Base-by-base conservation (phyloP, 2,113 vertebrate genomes). In the Entelurus aequoreus region DNA sequence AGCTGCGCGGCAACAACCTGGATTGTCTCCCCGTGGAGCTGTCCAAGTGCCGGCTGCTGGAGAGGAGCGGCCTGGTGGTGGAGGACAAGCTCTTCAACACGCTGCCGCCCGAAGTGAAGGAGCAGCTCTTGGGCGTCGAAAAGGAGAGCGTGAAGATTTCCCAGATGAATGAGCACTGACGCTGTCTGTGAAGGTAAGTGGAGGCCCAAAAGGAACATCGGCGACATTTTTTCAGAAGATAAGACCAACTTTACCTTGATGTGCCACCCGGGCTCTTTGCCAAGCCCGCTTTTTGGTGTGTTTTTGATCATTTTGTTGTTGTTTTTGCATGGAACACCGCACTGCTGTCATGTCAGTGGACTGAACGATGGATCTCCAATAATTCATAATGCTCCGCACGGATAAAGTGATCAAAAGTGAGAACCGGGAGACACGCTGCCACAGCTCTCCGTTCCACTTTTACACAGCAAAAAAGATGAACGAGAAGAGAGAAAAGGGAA, bases 41-140 rank as follows among this genome's bases (percentile, higher is more conserved):
- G 63, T 94, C 94, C 2, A 95, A 99, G 54, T 99, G 97, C 71
- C 89, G 92, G 0, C 89, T 94, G 79, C 92, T 99, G 6, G 96
- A 94, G 79, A 93, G 93, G 77, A 94, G 92, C 0, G 93, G 94
- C 16, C 90, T 99, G 0, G 93, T 97, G 61, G 97, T 99, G 28
- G 97, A 98, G 77, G 96, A 99, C 78, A 94, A 94, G 80, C 87
- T 99, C 13, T 96, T 99, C 84, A 97, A 92, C 88, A 97, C 96
- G 0, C 72, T 99, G 80, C 94, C 97, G 5, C 81, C 94, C 0
- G 96, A 98, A 73, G 93, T 98, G 63, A 99, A 98, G 82, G 97
- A 98, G 50, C 91, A 93, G 60, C 86, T 99, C 10, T 95, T 94
- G 92, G 92, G 94, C 82, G 89, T 89, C 0, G 96, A 98, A 87